phyloP scores from a whole-genome alignment of 2,797 vertebrate genomes.

The Pelodytes ibericus region DNA sequence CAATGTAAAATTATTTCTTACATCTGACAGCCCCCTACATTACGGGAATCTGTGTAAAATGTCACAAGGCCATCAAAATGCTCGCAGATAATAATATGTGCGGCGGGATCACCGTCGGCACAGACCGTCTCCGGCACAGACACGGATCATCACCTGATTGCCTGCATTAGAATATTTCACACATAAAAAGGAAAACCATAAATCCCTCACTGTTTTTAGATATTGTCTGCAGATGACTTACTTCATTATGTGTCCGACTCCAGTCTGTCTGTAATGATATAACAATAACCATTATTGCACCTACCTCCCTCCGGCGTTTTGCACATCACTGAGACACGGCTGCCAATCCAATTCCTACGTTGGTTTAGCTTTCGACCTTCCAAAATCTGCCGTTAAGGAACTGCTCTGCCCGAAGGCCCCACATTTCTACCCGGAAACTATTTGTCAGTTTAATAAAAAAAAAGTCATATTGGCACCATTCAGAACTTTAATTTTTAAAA shows the following conservation, averaged over 20 bases:
- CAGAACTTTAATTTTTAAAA: too few species aligned
- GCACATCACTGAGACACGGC: slow-evolving; percentile 12
- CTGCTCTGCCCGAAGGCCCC: not conserved
- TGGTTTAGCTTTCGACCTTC: not conserved
- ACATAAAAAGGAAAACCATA: not conserved
- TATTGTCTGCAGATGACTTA: slow-evolving; percentile 34
- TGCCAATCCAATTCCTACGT: not conserved
- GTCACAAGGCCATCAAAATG: too few species aligned
- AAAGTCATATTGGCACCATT: not conserved
- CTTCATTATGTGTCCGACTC: slow-evolving; percentile 44
- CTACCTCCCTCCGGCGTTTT: slow-evolving; percentile 28
- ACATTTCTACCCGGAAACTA: not conserved
- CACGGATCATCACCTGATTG: not conserved
- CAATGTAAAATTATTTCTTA: too few species aligned
- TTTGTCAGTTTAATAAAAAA: not conserved
- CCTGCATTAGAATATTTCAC: not conserved
- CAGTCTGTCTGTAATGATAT: slow-evolving; percentile 47
- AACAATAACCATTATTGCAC: slow-evolving; percentile 46
- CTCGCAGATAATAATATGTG: too few species aligned
- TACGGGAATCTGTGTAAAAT: too few species aligned
- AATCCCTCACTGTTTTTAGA: slow-evolving; percentile 38
- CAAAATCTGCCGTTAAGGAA: slow-evolving; percentile 4
- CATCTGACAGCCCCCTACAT: too few species aligned
- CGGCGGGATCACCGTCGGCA: too few species aligned
- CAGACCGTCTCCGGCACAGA: not conserved